Percentiles rank a stretch among this genome's conserved stretches.
These are phyloP conservation scores for Nomia melanderi DNA, from an alignment of 1,140 invertebrate species.

Conservation along the genomic window DNA sequence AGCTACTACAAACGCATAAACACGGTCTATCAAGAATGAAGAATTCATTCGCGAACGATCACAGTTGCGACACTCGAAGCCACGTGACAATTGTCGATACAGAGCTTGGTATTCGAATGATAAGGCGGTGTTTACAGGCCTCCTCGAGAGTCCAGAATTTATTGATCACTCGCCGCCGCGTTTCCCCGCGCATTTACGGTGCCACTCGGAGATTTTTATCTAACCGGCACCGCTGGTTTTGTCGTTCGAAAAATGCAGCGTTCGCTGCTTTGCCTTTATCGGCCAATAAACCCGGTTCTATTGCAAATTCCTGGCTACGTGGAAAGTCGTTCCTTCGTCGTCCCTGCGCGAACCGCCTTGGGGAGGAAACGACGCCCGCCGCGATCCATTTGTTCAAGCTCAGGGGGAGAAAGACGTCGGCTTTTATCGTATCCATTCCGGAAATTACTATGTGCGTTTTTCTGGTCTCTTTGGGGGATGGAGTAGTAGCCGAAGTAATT, in stretches of 20 bases:
- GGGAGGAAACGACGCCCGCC: background rate
- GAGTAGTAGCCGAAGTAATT: background rate
- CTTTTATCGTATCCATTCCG: conserved; percentile 12
- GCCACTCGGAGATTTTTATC: conserved; percentile 38
- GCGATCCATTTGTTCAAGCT: background rate
- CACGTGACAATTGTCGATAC: conserved; percentile 45
- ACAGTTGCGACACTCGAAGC: background rate
- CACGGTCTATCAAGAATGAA: too few species aligned
- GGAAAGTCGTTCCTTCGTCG: conserved; percentile 44
- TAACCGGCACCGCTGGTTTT: conserved; percentile 30
- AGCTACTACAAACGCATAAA: too few species aligned
- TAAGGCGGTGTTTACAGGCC: conserved; percentile 33
- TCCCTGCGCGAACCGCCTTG: background rate
- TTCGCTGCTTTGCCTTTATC: conserved; percentile 55
- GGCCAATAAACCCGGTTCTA: conserved; percentile 59
- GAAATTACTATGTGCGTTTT: background rate
- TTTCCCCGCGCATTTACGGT: conserved; percentile 31
- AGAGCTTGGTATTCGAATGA: conserved; percentile 41
- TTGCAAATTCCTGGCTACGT: conserved; percentile 62
- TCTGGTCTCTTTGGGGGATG: background rate
- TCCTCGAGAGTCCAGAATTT: conserved; percentile 42
- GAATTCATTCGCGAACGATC: too few species aligned
- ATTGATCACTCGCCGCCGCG: conserved; percentile 49
- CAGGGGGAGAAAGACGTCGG: background rate
- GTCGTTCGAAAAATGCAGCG: conserved; percentile 46